Evolutionary conservation across 2,113 vertebrate species (phyloP), one percentile per base, ranked within the genome.

Genomic region (Perca schrenkii): DNA sequence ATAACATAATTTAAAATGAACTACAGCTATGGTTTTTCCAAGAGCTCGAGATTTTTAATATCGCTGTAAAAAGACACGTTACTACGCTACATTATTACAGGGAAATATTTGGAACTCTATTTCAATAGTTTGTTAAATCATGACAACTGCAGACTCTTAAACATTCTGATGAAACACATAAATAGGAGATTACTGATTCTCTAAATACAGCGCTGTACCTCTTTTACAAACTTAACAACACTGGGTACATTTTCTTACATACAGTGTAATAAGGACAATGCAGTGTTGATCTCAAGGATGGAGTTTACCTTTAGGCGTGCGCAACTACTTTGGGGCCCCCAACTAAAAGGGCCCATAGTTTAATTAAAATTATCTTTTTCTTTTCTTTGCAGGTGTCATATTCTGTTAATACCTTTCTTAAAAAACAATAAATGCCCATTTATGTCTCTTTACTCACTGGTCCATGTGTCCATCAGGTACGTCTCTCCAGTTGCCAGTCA

Each of bases 391-490:
- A 15, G 15, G 6, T 25, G 56, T 31, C 14, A 31, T 60, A 60
- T 60, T 15, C 5, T 25, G n/a, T 60, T 60, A 60, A 16, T 60
- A 25, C 14, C 25, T 17, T 49, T 7, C 62, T 49, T 57, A 49
- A 69, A 50, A 53, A 49, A 53, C 49, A 36, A 43, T 13, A 46
- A 13, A 36, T 31, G 17, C 12, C 11, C 7, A 8, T 1, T 2
- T 46, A 8, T 62, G 17, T 52, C 15, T 63, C 19, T 74, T 36
- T 74, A 97, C 97, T 97, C 86, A 99, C 98, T 99, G 97, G 2
- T 95, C 96, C 93, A 91, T 96, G 80, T 97, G 95, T 47, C 74
- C 88, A 0, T 0, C 0, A 0, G 96, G 93, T 7, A 85, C 12
- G 0, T 0, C 0, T 0, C 0, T 3, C 95, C 96, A 98, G 75